phyloP scores from a whole-genome alignment of 2,113 vertebrate species.

The Periophthalmus modestus region DNA sequence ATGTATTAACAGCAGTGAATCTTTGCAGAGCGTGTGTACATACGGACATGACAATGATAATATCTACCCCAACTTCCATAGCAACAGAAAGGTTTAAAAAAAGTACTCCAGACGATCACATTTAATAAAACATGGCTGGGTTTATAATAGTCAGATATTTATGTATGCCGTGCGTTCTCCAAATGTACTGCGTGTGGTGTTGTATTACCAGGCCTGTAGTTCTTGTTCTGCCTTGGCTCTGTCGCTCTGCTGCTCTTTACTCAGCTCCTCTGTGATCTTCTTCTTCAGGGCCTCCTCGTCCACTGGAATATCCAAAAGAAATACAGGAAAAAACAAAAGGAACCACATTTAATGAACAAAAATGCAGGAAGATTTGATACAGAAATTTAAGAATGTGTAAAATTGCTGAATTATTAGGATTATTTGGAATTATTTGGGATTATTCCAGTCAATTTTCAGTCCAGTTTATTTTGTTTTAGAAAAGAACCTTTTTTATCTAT shows the following conservation, averaged over 20 bases:
- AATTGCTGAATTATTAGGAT: too few species aligned
- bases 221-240: constrained; percentile 69
- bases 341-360: neutral
- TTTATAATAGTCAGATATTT: neutral
- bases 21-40: too few species aligned
- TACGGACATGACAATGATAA: too few species aligned
- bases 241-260: constrained; percentile 67
- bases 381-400: neutral
- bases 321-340: neutral
- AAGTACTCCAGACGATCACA: too few species aligned
- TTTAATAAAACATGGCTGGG: neutral
- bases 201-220: constrained; percentile 72
- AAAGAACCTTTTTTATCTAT: too few species aligned
- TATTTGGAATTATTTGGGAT: too few species aligned
- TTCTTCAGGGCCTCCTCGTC: constrained; percentile 74
- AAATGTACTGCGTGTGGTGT: neutral
- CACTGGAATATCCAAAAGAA: constrained; percentile 47
- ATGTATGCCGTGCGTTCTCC: neutral
- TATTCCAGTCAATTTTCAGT: too few species aligned
- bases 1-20: too few species aligned
- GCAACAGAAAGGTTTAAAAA: too few species aligned
- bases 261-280: constrained; percentile 76
- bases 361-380: neutral
- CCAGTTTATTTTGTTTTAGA: too few species aligned
- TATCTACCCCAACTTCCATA: too few species aligned